Conservation (phyloP, 2,888 invertebrate genomes). For the Embidobia sp. region DNA sequence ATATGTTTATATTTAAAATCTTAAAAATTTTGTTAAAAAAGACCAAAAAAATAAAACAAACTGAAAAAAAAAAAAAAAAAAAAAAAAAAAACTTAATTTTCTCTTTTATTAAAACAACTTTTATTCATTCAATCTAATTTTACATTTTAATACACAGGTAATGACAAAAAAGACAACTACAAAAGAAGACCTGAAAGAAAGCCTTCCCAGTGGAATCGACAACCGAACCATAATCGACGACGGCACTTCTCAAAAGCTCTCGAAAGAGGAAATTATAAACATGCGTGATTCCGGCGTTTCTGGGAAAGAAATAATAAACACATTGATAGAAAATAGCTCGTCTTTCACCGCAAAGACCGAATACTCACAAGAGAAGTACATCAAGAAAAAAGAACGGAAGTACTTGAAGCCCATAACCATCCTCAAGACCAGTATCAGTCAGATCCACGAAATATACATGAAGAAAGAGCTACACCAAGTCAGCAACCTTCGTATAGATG, state of each 20-base stretch:
- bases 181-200: constrained; percentile 85
- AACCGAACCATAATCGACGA: constrained; percentile 92
- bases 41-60: background rate
- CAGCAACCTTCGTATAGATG: constrained; percentile 91
- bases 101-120: background rate
- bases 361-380: constrained; percentile 96
- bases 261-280: constrained; percentile 91
- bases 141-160: constrained; percentile 20
- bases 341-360: constrained; percentile 95
- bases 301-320: constrained; percentile 92
- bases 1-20: no score
- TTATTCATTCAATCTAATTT: no score
- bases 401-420: constrained; percentile 93
- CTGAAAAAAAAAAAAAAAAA: background rate
- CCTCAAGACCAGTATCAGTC: constrained; percentile 89
- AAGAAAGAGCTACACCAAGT: constrained; percentile 89
- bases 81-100: no score
- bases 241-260: constrained; percentile 90
- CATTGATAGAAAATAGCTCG: constrained; percentile 94
- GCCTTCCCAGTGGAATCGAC: constrained; percentile 87
- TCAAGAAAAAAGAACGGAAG: constrained; percentile 97
- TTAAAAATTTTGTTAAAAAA: no score
- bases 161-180: constrained; percentile 83
- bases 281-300: constrained; percentile 89
- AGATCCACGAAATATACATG: constrained; percentile 93